These are phyloP conservation scores for Pseudopleuronectes americanus DNA, from an alignment of 2,797 vertebrate genomes.

Conservation along the genomic window DNA sequence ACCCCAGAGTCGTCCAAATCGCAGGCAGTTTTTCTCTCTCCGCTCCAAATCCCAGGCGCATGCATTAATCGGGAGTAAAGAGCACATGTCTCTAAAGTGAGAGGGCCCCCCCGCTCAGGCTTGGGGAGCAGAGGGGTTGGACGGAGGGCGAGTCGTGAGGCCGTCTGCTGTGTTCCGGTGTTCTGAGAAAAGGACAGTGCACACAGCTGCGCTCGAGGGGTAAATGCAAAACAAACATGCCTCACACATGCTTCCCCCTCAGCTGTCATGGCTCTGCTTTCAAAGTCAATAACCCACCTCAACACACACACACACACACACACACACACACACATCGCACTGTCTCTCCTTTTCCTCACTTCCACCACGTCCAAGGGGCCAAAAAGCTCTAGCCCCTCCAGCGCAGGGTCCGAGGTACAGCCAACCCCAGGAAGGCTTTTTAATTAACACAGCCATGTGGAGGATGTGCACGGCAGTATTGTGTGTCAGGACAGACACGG, in stretches of 20 bases:
- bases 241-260: constrained; percentile 85
- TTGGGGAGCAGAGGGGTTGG: constrained; percentile 67
- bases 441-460: constrained; percentile 84
- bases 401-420: constrained; percentile 51
- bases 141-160: constrained; percentile 67
- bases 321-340: constrained; percentile 53
- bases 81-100: constrained; percentile 39
- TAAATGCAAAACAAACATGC: constrained; percentile 89
- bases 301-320: constrained; percentile 23
- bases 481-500: constrained; percentile 77
- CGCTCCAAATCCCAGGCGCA: constrained; percentile 49
- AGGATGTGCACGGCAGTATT: constrained; percentile 69
- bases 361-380: constrained; percentile 52
- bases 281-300: constrained; percentile 68
- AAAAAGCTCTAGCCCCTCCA: constrained; percentile 54
- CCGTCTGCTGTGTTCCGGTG: constrained; percentile 79
- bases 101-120: not conserved
- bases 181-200: constrained; percentile 86
- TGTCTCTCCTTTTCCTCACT: constrained; percentile 49
- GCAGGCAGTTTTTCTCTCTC: constrained; percentile 52
- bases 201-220: constrained; percentile 83
- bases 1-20: constrained; percentile 45
- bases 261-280: constrained; percentile 88
- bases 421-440: constrained; percentile 69
- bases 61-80: constrained; percentile 47